Evolutionary conservation across 1,140 invertebrate genomes (phyloP), one percentile per base, ranked within the genome.

Genomic region (Adelges cooleyi): DNA sequence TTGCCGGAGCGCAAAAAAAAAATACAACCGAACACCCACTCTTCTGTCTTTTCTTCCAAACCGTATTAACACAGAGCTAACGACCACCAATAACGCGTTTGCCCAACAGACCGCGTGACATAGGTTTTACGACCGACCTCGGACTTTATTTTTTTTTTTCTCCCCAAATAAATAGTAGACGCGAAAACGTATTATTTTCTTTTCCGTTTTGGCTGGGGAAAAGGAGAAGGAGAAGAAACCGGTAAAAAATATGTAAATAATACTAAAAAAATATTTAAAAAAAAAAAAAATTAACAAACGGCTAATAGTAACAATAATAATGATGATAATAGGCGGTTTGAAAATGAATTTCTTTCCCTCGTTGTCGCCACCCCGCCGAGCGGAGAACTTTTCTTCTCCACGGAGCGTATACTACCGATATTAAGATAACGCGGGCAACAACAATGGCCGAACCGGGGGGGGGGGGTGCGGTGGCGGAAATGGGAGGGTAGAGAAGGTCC

Each of bases 11-110:
- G 36, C 18, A 11, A 29, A 18, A 33, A 18, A 33, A 52, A 50
- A 15, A 52, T 33, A 29, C 50, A 17, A 20, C 20, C 13, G 33
- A 40, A 40, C 13, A n/a, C n/a, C n/a, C n/a, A n/a, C 6, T 38
- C 20, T 3, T 49, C 44, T 48, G 33, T 65, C 42, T 48, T 27
- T 65, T 20, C 42, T 36, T 18, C n/a, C 20, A 6, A 65, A 65
- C 42, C 3, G 42, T 65, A 44, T 33, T 51, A 66, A 66, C 44
- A 66, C 48, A 52, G n/a, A n/a, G 65, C 36, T 49, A 66, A 52
- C 48, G 65, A 52, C 36, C 48, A 42, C 46, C 33, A 36, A 51
- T 38, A 18, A 46, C 29, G 38, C n/a, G 38, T 51, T 40, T 49
- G 65, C 25, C 38, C 36, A 42, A 22, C 29, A 33, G 29, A 49